Evolutionary conservation across 2,888 invertebrate species (phyloP), one percentile per base, ranked within the genome.

Genomic region (Lutraria lutraria): DNA sequence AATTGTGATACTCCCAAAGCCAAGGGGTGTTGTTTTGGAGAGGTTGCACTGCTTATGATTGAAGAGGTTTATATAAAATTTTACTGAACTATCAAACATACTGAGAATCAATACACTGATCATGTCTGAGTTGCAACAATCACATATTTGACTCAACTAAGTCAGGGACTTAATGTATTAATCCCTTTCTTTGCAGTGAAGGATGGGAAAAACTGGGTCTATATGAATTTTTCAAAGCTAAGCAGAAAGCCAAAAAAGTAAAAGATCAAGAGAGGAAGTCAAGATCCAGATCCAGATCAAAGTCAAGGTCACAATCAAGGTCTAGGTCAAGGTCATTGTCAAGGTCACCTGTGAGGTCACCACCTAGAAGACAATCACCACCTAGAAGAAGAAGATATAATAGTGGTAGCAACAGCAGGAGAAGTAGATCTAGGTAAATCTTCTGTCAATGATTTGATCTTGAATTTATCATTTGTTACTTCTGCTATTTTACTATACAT

Each of bases 161-260:
- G 43, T 43, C 43, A 43, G 8, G 43, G 43, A 8, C 43, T 43
- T 43, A 4, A 8, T 43, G 8, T 43, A 2, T 43, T 43, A 4
- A 43, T 43, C 8, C 4, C 43, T 43, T 43, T 43, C 83, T 29
- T 95, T 96, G 68, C 95, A 97, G 97, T 97, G 99, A 99, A 97
- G 99, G 99, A 54, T 99, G 99, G 99, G 99, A 99, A 97, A 99
- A 99, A 97, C 97, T 99, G 95, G 99, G 99, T 91, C 97, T 99
- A 87, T 99, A 99, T 97, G 99, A 99, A 97, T 99, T 99, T 97
- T 99, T 99, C 97, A 99, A 99, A 97, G 98, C 99, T 12, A 99
- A 99, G 97, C 98, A 99, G 96, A 97, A 98, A 89, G 99, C 99
- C 1, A 98, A 98, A 93, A 98, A 98, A 96, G 98, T 98, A 95